Percentiles rank a stretch among this genome's conserved stretches.
phyloP scores from a whole-genome alignment of 2,797 vertebrate genomes.

The Oreochromis mossambicus region DNA sequence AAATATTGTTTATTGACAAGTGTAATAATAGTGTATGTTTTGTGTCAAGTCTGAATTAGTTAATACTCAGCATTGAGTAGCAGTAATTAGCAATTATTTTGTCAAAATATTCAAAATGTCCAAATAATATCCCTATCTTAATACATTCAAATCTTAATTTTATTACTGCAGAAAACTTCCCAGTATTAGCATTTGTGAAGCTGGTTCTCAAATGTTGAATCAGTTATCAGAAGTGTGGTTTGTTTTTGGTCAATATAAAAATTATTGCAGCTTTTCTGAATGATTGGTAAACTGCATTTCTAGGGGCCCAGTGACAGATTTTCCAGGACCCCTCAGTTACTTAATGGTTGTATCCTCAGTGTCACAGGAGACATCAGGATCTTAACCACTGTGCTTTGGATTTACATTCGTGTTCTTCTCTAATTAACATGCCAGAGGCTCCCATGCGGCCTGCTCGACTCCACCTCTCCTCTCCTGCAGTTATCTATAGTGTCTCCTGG shows the following conservation, averaged over 20 bases:
- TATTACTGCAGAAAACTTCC: not conserved
- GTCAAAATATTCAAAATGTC: not conserved
- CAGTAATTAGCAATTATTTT: not conserved
- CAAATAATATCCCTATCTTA: accelerated
- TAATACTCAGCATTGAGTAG: not conserved
- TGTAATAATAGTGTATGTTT: not conserved
- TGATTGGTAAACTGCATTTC: not conserved
- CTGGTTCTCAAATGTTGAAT: not conserved
- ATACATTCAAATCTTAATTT: not conserved
- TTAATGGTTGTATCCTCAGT: not conserved
- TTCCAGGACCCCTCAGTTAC: not conserved
- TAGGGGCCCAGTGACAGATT: not conserved
- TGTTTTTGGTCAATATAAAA: not conserved
- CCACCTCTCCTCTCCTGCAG: slow-evolving; percentile 13
- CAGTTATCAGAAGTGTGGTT: not conserved
- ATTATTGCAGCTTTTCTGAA: not conserved
- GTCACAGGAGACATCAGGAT: not conserved
- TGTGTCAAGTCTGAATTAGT: not conserved
- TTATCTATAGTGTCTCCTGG: slow-evolving; percentile 44
- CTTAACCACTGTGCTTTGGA: slow-evolving; percentile 24
- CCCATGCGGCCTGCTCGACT: not conserved
- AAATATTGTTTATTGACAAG: not conserved
- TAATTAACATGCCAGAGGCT: slow-evolving; percentile 48
- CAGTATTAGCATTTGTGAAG: not conserved
- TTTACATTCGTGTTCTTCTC: slow-evolving; percentile 39